Evolutionary conservation across 2,797 vertebrate genomes (phyloP).

Genomic region (Chelmon rostratus): DNA sequence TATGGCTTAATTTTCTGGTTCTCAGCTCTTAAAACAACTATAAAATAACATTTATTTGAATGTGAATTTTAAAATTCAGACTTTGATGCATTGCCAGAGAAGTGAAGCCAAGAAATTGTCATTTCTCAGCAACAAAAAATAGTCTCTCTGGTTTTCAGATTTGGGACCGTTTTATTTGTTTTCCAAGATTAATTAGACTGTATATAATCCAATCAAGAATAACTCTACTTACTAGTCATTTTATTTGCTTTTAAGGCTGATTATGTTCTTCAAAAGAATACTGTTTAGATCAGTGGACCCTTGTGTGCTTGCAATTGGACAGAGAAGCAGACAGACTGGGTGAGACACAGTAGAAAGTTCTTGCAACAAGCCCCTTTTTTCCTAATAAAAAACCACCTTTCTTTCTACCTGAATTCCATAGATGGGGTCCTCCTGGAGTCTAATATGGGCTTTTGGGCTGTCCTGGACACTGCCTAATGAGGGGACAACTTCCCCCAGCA

Average conservation of each 20-base stretch:
- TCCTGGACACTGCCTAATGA: constrained; percentile 89
- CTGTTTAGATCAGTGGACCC: not conserved
- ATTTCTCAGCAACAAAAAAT: not conserved
- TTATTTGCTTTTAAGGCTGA: not conserved
- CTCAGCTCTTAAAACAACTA: constrained; percentile 5
- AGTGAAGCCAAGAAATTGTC: constrained; percentile 19
- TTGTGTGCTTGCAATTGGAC: not conserved
- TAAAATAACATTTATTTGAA: constrained; percentile 20
- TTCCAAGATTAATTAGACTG: constrained; percentile 9
- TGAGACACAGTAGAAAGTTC: not conserved
- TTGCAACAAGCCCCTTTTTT: not conserved
- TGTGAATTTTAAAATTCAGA: constrained; percentile 11
- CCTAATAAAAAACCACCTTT: not conserved
- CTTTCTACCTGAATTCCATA: constrained; percentile 92
- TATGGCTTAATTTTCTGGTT: not conserved
- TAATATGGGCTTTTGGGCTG: constrained; percentile 92
- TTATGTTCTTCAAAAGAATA: constrained; percentile 4
- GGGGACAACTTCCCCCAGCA: constrained; percentile 91
- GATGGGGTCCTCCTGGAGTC: constrained; percentile 93
- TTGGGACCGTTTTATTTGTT: constrained; percentile 3
- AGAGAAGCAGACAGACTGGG: not conserved
- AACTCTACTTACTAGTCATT: not conserved
- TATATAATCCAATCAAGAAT: not conserved
- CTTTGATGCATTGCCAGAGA: constrained; percentile 8
- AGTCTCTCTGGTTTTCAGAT: constrained; percentile 13